These are phyloP conservation scores for Gyps fulvus DNA, from an alignment of 2,113 vertebrate genomes.

Conservation along the genomic window DNA sequence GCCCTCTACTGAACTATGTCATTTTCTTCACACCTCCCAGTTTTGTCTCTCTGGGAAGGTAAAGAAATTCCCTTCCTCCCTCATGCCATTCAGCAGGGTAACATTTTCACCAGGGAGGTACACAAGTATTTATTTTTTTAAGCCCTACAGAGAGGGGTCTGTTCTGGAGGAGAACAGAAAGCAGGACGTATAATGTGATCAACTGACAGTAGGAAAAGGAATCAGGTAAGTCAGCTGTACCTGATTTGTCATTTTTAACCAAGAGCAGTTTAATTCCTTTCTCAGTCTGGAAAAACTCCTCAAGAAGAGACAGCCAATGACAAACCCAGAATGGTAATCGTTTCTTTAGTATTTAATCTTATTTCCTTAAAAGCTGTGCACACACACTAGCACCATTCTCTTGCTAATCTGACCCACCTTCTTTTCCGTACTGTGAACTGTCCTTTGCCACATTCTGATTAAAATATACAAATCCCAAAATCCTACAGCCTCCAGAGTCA, in stretches of 20 bases:
- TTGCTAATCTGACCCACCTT: not conserved
- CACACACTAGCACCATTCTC: not conserved
- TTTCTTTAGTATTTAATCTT: not conserved
- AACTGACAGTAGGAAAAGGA: not conserved
- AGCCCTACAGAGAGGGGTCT: not conserved
- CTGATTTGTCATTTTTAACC: not conserved
- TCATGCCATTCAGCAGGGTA: not conserved
- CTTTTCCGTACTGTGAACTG: not conserved
- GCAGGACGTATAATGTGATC: not conserved
- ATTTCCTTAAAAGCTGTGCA: not conserved
- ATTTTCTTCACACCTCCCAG: not conserved
- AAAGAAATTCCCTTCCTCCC: not conserved
- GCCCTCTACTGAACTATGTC: not conserved
- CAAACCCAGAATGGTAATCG: not conserved
- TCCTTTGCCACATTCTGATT: not conserved
- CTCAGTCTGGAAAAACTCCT: not conserved
- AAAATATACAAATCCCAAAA: not conserved
- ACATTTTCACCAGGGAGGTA: not conserved
- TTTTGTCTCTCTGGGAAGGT: not conserved
- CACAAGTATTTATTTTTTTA: not conserved
- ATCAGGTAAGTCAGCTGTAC: not conserved
- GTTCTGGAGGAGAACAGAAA: not conserved
- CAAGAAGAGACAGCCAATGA: not conserved
- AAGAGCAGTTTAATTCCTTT: not conserved
- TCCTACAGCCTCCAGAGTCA: not conserved